These are phyloP conservation scores for Microtus richardsoni DNA, from an alignment of 2,113 vertebrate species.

Conservation along the genomic window DNA sequence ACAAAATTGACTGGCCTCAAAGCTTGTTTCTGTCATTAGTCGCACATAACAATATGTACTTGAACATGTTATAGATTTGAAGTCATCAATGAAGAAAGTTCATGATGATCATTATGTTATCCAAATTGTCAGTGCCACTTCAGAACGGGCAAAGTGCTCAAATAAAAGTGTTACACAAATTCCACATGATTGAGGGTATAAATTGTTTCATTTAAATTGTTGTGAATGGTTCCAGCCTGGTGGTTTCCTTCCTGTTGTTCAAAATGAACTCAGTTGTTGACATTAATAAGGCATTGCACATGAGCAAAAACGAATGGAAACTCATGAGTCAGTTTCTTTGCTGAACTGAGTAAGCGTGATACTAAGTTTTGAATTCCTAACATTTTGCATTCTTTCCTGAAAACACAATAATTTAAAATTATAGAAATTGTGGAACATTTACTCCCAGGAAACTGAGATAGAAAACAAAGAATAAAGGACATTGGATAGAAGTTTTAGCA, in stretches of 20 bases:
- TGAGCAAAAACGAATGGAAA: neutral
- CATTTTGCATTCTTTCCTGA: neutral
- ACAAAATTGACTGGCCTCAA: neutral
- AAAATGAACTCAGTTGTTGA: neutral
- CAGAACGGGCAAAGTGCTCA: neutral
- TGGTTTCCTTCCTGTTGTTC: neutral
- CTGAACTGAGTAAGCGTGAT: neutral
- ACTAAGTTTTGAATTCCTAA: neutral
- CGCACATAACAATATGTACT: neutral
- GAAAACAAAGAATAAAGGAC: neutral
- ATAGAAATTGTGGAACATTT: neutral
- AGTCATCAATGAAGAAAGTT: neutral
- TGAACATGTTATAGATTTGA: neutral
- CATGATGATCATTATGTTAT: neutral
- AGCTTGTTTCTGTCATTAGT: no score
- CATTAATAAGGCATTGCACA: neutral
- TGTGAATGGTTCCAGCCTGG: neutral
- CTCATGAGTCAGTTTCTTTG: neutral
- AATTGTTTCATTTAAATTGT: neutral
- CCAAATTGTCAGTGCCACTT: neutral
- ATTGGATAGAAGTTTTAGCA: neutral
- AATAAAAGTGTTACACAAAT: neutral
- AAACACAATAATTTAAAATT: slow-evolving; percentile 27
- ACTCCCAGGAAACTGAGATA: neutral
- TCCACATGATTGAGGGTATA: neutral